phyloP scores from a whole-genome alignment of 1,140 invertebrate species.

The Colletes gigas region DNA sequence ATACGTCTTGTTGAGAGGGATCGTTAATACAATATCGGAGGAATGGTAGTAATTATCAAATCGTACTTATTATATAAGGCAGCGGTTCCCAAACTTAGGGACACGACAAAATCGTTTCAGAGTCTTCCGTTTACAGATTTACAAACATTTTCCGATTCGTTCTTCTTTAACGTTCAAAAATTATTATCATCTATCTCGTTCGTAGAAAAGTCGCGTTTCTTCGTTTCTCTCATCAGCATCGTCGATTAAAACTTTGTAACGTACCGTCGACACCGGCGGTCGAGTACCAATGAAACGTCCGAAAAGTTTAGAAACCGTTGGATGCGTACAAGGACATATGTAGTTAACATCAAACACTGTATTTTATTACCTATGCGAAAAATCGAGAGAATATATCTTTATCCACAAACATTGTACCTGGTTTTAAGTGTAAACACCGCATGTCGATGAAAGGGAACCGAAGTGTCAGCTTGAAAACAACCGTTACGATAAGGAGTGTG shows the following conservation, averaged over 20 bases:
- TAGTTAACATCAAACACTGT: slow-evolving; percentile 61
- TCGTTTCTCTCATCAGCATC: not conserved
- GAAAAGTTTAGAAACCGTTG: slow-evolving; percentile 24
- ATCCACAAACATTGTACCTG: slow-evolving; percentile 63
- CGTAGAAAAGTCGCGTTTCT: not conserved
- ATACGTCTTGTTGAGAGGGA: slow-evolving; percentile 31
- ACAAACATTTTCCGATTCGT: slow-evolving; percentile 1
- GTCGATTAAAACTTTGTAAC: not conserved
- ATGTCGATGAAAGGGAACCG: not conserved
- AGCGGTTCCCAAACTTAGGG: slow-evolving; percentile 38
- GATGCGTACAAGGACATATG: slow-evolving; percentile 47
- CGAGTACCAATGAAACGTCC: not conserved
- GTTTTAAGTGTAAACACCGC: slow-evolving; percentile 57
- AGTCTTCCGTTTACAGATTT: not conserved
- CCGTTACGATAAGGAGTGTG: not conserved
- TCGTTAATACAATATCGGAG: slow-evolving; percentile 22
- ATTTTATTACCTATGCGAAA: slow-evolving; percentile 56
- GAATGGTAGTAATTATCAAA: slow-evolving; percentile 40
- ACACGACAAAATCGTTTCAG: not conserved
- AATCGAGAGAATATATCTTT: slow-evolving; percentile 48
- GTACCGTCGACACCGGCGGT: not conserved
- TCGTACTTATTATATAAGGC: slow-evolving; percentile 28
- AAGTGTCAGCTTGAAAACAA: slow-evolving; percentile 20
- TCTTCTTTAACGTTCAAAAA: slow-evolving; percentile 28
- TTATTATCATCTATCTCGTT: not conserved